Percentiles rank a stretch among this genome's conserved stretches.
Evolutionary conservation across 2,888 invertebrate genomes (phyloP).

Genomic region (Tetrapedia diversipes): DNA sequence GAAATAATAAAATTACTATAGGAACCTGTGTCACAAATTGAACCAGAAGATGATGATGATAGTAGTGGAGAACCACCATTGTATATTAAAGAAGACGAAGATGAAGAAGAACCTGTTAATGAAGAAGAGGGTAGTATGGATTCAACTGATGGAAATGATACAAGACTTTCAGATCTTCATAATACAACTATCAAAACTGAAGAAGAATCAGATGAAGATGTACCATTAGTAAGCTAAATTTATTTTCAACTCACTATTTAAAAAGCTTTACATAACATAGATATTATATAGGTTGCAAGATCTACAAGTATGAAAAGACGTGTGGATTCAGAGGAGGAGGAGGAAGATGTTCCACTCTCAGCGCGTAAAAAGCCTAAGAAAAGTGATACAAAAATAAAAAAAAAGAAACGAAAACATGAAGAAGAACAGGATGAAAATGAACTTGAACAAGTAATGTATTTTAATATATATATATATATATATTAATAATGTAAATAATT

Average conservation of each 20-base stretch:
- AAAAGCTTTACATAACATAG: background rate
- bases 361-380: slow-evolving; percentile 88
- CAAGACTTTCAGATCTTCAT: slow-evolving; percentile 80
- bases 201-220: slow-evolving; percentile 89
- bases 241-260: slow-evolving; percentile 70
- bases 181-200: slow-evolving; percentile 81
- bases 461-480: background rate
- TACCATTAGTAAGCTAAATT: slow-evolving; percentile 87
- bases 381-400: slow-evolving; percentile 85
- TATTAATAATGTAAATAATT: background rate
- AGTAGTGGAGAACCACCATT: slow-evolving; percentile 85
- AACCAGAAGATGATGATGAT: slow-evolving; percentile 81
- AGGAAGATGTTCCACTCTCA: slow-evolving; percentile 87
- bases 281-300: slow-evolving; percentile 69
- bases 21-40: slow-evolving; percentile 86
- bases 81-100: slow-evolving; percentile 83
- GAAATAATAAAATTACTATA: slow-evolving; percentile 72
- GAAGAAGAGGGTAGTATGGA: slow-evolving; percentile 75
- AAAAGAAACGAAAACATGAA: slow-evolving; percentile 83
- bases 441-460: slow-evolving; percentile 73
- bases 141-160: slow-evolving; percentile 77
- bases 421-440: slow-evolving; percentile 77
- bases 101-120: slow-evolving; percentile 79
- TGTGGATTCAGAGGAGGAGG: slow-evolving; percentile 83
- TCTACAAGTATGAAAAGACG: slow-evolving; percentile 82